Conservation (phyloP, 2,797 vertebrate species). For the Naso thynnoides region DNA sequence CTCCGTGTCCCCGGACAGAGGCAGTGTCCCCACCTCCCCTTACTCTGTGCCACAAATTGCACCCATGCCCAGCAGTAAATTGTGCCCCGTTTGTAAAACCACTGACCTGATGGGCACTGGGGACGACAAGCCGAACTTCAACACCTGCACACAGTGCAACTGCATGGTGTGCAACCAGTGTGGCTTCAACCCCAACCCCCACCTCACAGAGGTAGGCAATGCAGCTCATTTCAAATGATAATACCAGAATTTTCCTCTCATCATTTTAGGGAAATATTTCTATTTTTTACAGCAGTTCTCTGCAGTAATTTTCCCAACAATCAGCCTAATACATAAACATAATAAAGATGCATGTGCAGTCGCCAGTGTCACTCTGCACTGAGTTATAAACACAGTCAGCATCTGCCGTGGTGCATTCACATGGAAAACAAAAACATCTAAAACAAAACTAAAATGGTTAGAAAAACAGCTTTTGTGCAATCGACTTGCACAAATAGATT, state of each 20-base stretch:
- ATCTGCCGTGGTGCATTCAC: slow-evolving; percentile 21
- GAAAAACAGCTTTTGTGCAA: slow-evolving; percentile 16
- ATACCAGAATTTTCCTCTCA: not conserved
- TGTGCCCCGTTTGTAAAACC: slow-evolving; percentile 98
- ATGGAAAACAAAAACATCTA: slow-evolving; percentile 42
- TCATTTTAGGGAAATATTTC: not conserved
- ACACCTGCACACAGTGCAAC: slow-evolving; percentile 96
- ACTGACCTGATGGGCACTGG: slow-evolving; percentile 91
- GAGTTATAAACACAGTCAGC: slow-evolving; percentile 23
- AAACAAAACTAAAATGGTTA: slow-evolving; percentile 30
- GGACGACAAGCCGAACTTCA: slow-evolving; percentile 92
- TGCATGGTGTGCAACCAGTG: slow-evolving; percentile 98
- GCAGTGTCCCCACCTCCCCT: slow-evolving; percentile 94
- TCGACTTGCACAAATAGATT: slow-evolving; percentile 36
- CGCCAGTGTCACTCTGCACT: not conserved
- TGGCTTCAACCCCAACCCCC: slow-evolving; percentile 98
- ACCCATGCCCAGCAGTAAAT: slow-evolving; percentile 97
- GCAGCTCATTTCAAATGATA: not conserved
- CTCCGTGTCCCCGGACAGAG: slow-evolving; percentile 90
- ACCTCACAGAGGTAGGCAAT: slow-evolving; percentile 94
- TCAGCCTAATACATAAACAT: not conserved
- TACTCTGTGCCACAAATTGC: slow-evolving; percentile 99
- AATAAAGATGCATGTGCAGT: not conserved
- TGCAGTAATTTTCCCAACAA: not conserved
- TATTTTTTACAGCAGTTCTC: not conserved